Evolutionary conservation across 2,888 invertebrate genomes (phyloP).

Genomic region (Nezara viridula): DNA sequence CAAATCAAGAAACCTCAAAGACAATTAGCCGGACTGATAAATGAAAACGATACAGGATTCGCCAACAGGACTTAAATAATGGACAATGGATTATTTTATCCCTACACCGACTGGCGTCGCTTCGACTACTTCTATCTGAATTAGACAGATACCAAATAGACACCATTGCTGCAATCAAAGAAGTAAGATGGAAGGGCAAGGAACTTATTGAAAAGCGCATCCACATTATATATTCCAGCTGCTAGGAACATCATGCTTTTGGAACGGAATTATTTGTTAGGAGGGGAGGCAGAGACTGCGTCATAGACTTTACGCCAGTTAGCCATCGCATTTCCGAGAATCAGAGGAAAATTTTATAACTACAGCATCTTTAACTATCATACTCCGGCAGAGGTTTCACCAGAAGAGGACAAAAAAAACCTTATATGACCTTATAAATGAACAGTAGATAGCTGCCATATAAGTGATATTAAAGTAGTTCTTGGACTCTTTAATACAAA

Average conservation of each 20-base stretch:
- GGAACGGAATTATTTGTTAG: conserved; percentile 20
- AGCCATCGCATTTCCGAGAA: neutral
- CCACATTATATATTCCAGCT: neutral
- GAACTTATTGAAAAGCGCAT: neutral
- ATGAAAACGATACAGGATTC: neutral
- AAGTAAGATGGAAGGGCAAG: neutral
- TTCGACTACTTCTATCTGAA: neutral
- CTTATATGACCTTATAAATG: too few relatives aligned
- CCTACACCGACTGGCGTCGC: neutral
- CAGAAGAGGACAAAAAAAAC: too few relatives aligned
- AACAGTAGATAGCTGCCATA: too few relatives aligned
- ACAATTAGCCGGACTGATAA: neutral
- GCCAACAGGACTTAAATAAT: neutral
- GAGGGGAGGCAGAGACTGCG: neutral
- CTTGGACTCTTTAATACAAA: too few relatives aligned
- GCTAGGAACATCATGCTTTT: neutral
- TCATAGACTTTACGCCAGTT: neutral
- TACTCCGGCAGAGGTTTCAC: too few relatives aligned
- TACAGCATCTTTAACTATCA: too few relatives aligned
- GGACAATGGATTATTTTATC: neutral
- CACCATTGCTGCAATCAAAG: too few relatives aligned
- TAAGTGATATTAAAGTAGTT: too few relatives aligned
- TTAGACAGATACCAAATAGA: neutral
- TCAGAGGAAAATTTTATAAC: conserved; percentile 9
- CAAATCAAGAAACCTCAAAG: neutral